phyloP scores from a whole-genome alignment of 2,888 invertebrate genomes.

The Bruchidius siliquastri region DNA sequence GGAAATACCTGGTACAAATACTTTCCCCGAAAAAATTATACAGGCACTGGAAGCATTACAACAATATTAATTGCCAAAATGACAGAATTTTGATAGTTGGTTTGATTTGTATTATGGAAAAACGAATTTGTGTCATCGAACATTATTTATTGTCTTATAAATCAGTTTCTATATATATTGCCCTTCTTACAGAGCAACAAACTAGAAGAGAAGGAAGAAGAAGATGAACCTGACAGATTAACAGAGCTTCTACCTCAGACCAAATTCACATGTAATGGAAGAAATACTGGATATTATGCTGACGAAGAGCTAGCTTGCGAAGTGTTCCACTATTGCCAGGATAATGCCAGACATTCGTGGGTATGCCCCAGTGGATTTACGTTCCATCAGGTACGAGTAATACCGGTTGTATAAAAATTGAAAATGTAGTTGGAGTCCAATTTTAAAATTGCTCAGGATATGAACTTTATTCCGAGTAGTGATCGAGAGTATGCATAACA shows the following conservation, averaged over 20 bases:
- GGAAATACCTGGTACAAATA: too few relatives aligned
- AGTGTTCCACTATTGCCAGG: conserved; percentile 92
- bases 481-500: too few relatives aligned
- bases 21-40: too few relatives aligned
- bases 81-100: too few relatives aligned
- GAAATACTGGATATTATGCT: conserved; percentile 86
- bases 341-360: conserved; percentile 86
- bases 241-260: conserved; percentile 74
- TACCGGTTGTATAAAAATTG: too few relatives aligned
- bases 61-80: too few relatives aligned
- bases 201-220: conserved; percentile 59
- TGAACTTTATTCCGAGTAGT: too few relatives aligned
- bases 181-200: conserved; percentile 10
- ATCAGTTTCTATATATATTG: background rate
- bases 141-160: too few relatives aligned
- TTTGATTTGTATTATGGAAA: too few relatives aligned
- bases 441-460: too few relatives aligned
- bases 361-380: conserved; percentile 88
- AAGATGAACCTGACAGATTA: conserved; percentile 81
- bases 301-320: conserved; percentile 85
- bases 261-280: conserved; percentile 74
- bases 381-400: conserved; percentile 84
- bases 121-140: too few relatives aligned
- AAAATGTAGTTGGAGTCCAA: background rate
- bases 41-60: too few relatives aligned